Percentiles rank a stretch among this genome's conserved stretches.
phyloP scores from a whole-genome alignment of 2,888 invertebrate species.

The Strigamia transsilvanica region DNA sequence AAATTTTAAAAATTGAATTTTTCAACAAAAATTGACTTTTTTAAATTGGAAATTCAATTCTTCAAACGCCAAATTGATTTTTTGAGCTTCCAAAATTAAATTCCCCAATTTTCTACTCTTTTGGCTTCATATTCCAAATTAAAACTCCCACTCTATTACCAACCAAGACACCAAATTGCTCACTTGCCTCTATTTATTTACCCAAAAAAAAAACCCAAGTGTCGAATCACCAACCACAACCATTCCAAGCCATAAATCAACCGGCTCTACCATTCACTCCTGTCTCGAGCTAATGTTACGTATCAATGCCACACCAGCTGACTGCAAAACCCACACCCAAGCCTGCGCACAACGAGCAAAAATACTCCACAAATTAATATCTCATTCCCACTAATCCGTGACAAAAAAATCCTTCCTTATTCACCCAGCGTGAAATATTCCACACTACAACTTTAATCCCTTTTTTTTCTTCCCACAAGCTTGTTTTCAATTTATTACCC shows the following conservation, averaged over 20 bases:
- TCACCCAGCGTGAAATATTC: not conserved
- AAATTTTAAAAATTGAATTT: no score
- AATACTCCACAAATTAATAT: not conserved
- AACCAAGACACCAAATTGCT: not conserved
- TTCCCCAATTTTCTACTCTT: no score
- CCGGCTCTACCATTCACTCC: not conserved
- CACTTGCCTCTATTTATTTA: constrained; percentile 1
- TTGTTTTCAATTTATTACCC: constrained; percentile 15
- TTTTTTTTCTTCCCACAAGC: not conserved
- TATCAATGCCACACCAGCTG: not conserved
- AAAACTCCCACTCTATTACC: not conserved
- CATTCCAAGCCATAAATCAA: constrained; percentile 5
- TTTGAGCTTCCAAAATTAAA: no score
- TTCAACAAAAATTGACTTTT: no score
- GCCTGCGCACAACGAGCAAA: not conserved
- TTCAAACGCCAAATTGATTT: no score
- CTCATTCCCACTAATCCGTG: not conserved
- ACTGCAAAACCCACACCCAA: not conserved
- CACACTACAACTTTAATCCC: not conserved
- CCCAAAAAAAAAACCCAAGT: not conserved
- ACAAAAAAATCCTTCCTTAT: not conserved
- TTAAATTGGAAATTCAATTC: no score
- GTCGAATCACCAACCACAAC: constrained; percentile 13
- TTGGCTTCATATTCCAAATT: not conserved
- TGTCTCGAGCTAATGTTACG: not conserved